phyloP scores from a whole-genome alignment of 2,888 invertebrate genomes.

The Tipula confusa region DNA sequence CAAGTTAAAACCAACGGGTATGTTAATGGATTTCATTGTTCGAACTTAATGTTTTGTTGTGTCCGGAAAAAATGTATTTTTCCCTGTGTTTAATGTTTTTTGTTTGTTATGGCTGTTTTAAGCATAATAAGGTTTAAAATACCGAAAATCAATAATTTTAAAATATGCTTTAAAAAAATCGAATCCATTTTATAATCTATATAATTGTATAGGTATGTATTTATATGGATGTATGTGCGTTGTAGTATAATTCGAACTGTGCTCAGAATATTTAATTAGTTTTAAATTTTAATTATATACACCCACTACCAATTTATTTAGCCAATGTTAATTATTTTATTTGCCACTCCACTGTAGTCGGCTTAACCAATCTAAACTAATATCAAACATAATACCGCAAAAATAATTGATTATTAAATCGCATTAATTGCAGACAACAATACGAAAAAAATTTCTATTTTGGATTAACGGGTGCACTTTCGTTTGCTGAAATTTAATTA shows the following conservation, averaged over 20 bases:
- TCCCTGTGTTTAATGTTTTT: no score
- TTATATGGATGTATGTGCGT: not conserved
- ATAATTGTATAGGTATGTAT: not conserved
- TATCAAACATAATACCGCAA: no score
- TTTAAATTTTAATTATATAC: not conserved
- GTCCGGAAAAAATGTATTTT: not conserved
- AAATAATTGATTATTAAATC: no score
- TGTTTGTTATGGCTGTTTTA: no score
- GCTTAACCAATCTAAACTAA: not conserved
- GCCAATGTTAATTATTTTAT: not conserved
- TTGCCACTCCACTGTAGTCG: not conserved
- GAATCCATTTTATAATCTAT: not conserved
- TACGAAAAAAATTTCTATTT: no score
- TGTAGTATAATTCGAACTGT: not conserved
- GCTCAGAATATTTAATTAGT: not conserved
- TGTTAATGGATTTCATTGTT: not conserved
- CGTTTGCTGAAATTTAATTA: no score
- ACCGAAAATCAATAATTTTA: not conserved
- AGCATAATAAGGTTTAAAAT: not conserved
- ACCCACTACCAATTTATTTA: not conserved
- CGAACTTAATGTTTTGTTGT: not conserved
- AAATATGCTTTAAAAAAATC: not conserved
- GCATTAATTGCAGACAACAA: no score
- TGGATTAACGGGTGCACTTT: no score
- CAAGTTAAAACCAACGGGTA: not conserved